Base-by-base conservation (phyloP, 1,140 invertebrate genomes). In the Gonioctena quinquepunctata region DNA sequence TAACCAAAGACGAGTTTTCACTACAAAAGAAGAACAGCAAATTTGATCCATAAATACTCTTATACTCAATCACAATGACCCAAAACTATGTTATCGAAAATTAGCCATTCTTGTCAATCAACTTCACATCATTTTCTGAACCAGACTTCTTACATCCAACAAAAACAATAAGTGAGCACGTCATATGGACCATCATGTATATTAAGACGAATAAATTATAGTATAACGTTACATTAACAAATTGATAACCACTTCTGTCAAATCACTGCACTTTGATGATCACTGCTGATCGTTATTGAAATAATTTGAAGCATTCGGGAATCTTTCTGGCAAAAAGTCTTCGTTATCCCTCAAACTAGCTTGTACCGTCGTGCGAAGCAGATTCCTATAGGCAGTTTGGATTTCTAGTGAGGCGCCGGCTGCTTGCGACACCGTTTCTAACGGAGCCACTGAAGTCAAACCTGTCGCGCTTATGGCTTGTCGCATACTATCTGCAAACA, bases 381-480 rank as follows among this genome's bases (percentile, higher is more conserved):
- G 80, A 60, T 82, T 81, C 22, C 84, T 79, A 70, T 85, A 87
- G 6, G 85, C 85, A 22, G 75, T 64, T 67, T 87, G 85, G 19
- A 88, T 76, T 57, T 80, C 79, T 2, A 73, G 19, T 49, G 86
- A 83, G 25, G 79, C 76, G 6, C 82, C 77, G 0, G 83, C 85
- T 25, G 76, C 78, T 70, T 77, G 73, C 0, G 77, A 67, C 16
- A 87, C 80, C 19, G 60, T 79, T 13, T 87, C 86, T 18, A 85
- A 50, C 22, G 84, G 85, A n/a, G 83, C 83, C 8, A 83, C 80
- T 56, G 84, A 81, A 22, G 83, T 72, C 26, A 87, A 79, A 7
- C 87, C 86, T 2, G 85, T 83, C 28, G 79, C 76, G 18, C 83
- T 83, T 6, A 89, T 84, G 4, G 88, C 88, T 60, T 84, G 81